Conservation (phyloP, 2,797 vertebrate genomes). For the Micromesistius poutassou region DNA sequence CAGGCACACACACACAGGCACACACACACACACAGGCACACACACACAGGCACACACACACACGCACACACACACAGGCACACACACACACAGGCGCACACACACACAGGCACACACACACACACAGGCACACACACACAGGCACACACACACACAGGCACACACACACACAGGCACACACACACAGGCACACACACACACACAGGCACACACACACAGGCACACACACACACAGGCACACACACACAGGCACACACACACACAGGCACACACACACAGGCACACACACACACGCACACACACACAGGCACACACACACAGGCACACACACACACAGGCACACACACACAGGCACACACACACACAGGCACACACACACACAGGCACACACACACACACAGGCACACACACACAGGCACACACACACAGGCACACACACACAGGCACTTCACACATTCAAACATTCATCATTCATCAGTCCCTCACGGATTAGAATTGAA, state of each 20-base stretch:
- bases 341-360: conserved; percentile 11
- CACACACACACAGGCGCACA: conserved; percentile 9
- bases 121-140: conserved; percentile 8
- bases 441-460: neutral
- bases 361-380: conserved; percentile 14
- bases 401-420: conserved; percentile 6
- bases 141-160: conserved; percentile 7
- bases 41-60: neutral
- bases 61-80: conserved; percentile 8
- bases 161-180: conserved; percentile 5
- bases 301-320: conserved; percentile 9
- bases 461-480: conserved; percentile 8
- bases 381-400: conserved; percentile 6
- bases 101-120: neutral
- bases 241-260: neutral
- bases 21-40: neutral
- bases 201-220: conserved; percentile 5
- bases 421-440: conserved; percentile 11
- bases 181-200: conserved; percentile 5
- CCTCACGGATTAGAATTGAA: conserved; percentile 20
- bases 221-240: neutral
- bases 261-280: conserved; percentile 1
- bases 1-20: conserved; percentile 1
- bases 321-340: conserved; percentile 6
- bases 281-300: conserved; percentile 8